phyloP scores from a whole-genome alignment of 2,797 vertebrate species.

The Micromesistius poutassou region DNA sequence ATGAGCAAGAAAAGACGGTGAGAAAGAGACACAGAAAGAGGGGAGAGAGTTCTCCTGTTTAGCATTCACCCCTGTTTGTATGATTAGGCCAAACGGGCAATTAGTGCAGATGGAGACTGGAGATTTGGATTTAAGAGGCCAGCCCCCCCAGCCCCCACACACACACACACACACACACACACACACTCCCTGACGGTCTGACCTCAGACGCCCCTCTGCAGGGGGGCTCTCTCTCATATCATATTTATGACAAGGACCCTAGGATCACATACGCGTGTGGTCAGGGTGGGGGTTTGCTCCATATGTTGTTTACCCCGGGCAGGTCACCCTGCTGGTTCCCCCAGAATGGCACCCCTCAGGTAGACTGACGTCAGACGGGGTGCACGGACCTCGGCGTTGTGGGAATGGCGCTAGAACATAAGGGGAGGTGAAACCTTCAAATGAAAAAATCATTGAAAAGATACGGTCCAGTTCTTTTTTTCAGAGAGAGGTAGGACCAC shows the following conservation, averaged over 20 bases:
- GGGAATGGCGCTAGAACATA: too few relatives aligned
- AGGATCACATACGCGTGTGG: slow-evolving; percentile 22
- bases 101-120: slow-evolving; percentile 61
- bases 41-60: slow-evolving; percentile 40
- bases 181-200: slow-evolving; percentile 7
- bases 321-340: slow-evolving; percentile 11
- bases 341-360: not conserved
- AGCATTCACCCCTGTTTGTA: slow-evolving; percentile 61
- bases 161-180: slow-evolving; percentile 45
- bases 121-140: slow-evolving; percentile 38
- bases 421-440: too few relatives aligned
- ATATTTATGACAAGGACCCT: slow-evolving; percentile 35
- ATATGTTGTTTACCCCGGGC: slow-evolving; percentile 27
- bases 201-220: slow-evolving; percentile 27
- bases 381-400: too few relatives aligned
- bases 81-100: slow-evolving; percentile 64
- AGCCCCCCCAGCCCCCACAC: slow-evolving; percentile 45
- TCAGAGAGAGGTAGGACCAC: too few relatives aligned
- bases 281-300: not conserved
- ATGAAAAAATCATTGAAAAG: too few relatives aligned
- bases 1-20: slow-evolving; percentile 4
- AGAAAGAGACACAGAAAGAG: slow-evolving; percentile 21
- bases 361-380: too few relatives aligned
- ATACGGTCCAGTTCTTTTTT: too few relatives aligned
- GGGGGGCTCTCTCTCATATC: slow-evolving; percentile 4